A percentile compares a stretch with the other conserved stretches of the same genome.
phyloP scores from a whole-genome alignment of 1,140 invertebrate genomes.

The Saxidomus purpurata region DNA sequence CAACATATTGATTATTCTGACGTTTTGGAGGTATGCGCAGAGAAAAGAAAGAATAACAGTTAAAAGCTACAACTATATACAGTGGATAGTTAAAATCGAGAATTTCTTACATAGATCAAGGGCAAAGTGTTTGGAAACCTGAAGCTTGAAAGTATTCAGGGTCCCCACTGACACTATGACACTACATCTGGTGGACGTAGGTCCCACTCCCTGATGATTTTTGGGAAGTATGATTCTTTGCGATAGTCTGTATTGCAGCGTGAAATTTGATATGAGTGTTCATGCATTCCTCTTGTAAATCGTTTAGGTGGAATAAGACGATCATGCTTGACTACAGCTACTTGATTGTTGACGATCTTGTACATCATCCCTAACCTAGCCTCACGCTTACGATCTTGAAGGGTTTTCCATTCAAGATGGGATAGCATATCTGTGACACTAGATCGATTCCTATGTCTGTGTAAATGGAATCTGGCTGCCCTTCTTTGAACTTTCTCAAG shows the following conservation, averaged over 20 bases:
- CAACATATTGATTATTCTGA: too few species aligned
- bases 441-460: conserved; percentile 16
- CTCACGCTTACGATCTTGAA: background rate
- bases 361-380: too few species aligned
- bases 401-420: too few species aligned
- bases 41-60: too few species aligned
- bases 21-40: too few species aligned
- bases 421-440: too few species aligned
- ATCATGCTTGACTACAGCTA: background rate
- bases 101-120: background rate
- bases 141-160: background rate
- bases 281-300: background rate
- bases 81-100: background rate
- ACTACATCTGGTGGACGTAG: background rate
- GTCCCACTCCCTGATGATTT: conserved; percentile 28
- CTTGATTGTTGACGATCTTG: too few species aligned
- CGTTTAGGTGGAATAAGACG: background rate
- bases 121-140: background rate
- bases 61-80: too few species aligned
- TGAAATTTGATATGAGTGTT: too few species aligned
- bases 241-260: too few species aligned
- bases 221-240: conserved; percentile 8
- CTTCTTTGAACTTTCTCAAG: conserved; percentile 29
- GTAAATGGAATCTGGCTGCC: background rate
- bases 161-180: too few species aligned